Percentiles rank a stretch among this genome's conserved stretches.
phyloP scores from a whole-genome alignment of 1,140 invertebrate species.

The Drosophila pachea region DNA sequence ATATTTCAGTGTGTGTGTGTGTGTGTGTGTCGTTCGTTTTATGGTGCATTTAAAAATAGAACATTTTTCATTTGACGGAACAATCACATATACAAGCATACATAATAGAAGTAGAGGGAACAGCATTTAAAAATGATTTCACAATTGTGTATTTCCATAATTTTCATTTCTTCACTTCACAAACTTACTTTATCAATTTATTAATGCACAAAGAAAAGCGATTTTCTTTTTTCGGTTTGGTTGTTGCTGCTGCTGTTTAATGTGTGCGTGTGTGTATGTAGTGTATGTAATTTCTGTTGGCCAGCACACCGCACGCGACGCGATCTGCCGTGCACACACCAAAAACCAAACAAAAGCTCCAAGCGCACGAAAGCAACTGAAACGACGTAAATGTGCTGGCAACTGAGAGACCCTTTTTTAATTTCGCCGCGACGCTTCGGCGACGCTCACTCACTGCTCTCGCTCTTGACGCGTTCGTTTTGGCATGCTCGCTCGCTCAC shows the following conservation, averaged over 20 bases:
- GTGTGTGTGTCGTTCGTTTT: slow-evolving; percentile 33
- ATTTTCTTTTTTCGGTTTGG: slow-evolving; percentile 36
- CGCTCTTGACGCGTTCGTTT: slow-evolving; percentile 54
- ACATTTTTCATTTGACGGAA: slow-evolving; percentile 65
- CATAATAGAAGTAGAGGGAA: slow-evolving; percentile 17
- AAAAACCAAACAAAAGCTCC: slow-evolving; percentile 75
- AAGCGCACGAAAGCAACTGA: slow-evolving; percentile 71
- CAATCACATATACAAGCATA: slow-evolving; percentile 30
- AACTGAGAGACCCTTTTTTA: slow-evolving; percentile 60
- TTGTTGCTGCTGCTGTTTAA: slow-evolving; percentile 16
- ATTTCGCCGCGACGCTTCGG: slow-evolving; percentile 46
- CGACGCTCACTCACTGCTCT: slow-evolving; percentile 31
- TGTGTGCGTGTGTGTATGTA: slow-evolving; percentile 33
- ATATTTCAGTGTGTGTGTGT: slow-evolving; percentile 15
- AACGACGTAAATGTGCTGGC: slow-evolving; percentile 65
- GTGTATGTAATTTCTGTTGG: slow-evolving; percentile 53
- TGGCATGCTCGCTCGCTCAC: slow-evolving; percentile 48
- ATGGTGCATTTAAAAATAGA: slow-evolving; percentile 71
- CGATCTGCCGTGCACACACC: slow-evolving; percentile 70
- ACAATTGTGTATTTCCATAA: slow-evolving; percentile 41
- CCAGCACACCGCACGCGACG: slow-evolving; percentile 67
- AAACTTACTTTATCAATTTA: slow-evolving; percentile 32
- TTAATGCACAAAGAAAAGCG: slow-evolving; percentile 28
- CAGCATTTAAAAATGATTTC: slow-evolving; percentile 46
- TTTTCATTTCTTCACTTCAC: slow-evolving; percentile 20